Percentiles rank a stretch among this genome's conserved stretches.
phyloP scores from a whole-genome alignment of 1,140 invertebrate genomes.

The Lepidurus couesii region DNA sequence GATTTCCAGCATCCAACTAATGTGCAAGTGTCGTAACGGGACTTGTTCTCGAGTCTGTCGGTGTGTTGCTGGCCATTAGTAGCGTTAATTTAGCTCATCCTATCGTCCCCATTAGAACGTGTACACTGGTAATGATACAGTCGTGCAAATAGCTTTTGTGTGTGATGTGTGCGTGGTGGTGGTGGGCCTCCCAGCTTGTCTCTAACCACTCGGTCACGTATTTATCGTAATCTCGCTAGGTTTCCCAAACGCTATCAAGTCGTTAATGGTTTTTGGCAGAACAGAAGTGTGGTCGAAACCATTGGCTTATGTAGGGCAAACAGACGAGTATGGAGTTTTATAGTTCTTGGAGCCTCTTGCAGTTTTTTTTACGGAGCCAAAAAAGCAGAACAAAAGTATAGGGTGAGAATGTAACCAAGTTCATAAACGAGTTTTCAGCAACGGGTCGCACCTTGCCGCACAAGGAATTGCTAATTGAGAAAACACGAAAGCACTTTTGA shows the following conservation, averaged over 20 bases:
- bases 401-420: not conserved
- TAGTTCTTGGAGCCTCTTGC: not conserved
- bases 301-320: not conserved
- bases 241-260: not conserved
- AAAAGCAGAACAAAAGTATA: not conserved
- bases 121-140: not conserved
- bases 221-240: slow-evolving; percentile 11
- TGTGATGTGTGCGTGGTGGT: not conserved
- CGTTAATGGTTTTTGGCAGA: not conserved
- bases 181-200: not conserved
- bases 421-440: not conserved
- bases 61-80: not conserved
- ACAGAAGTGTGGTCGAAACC: not conserved
- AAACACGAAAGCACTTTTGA: not conserved
- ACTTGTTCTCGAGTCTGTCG: not conserved
- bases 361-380: not conserved
- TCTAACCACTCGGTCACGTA: slow-evolving; percentile 13
- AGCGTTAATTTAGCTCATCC: not conserved
- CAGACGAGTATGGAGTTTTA: not conserved
- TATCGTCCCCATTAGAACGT: not conserved
- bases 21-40: slow-evolving; percentile 17
- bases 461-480: slow-evolving; percentile 19
- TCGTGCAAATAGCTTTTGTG: slow-evolving; percentile 9
- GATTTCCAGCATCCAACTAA: not conserved
- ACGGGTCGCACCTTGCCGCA: not conserved